phyloP scores from a whole-genome alignment of 2,797 vertebrate species.

The Dryobates pubescens region DNA sequence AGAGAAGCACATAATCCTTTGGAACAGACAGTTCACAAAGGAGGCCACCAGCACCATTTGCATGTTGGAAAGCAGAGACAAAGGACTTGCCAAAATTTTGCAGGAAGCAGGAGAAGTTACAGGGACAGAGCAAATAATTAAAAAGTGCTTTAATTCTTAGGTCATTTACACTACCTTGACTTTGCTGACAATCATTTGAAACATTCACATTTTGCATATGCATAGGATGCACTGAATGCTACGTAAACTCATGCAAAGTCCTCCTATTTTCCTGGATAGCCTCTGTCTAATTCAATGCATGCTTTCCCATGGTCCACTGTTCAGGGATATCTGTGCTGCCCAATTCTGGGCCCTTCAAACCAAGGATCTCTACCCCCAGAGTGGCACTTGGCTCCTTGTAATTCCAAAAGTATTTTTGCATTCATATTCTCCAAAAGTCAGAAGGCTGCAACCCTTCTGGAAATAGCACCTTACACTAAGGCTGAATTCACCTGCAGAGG shows the following conservation, averaged over 20 bases:
- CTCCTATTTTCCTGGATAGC: not conserved
- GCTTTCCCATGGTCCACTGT: not conserved
- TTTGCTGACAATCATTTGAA: not conserved
- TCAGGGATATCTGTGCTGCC: not conserved
- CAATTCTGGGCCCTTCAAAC: not conserved
- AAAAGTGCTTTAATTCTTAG: not conserved
- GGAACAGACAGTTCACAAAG: not conserved
- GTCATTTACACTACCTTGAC: not conserved
- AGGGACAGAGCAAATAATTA: not conserved
- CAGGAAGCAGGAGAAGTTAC: not conserved
- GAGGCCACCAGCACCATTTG: not conserved
- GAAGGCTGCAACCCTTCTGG: not conserved
- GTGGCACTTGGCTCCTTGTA: not conserved
- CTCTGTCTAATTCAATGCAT: not conserved
- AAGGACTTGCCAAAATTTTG: not conserved
- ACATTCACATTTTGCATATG: not conserved
- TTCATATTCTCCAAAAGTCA: not conserved
- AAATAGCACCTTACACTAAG: not conserved
- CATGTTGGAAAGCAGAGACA: not conserved
- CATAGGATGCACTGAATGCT: not conserved
- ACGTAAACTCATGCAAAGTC: not conserved
- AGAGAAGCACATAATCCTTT: not conserved
- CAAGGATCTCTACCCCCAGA: not conserved
- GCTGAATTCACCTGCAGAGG: not conserved
- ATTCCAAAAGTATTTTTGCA: not conserved